These are phyloP conservation scores for Phocides pigmalion DNA, from an alignment of 1,140 invertebrate species.

Conservation along the genomic window DNA sequence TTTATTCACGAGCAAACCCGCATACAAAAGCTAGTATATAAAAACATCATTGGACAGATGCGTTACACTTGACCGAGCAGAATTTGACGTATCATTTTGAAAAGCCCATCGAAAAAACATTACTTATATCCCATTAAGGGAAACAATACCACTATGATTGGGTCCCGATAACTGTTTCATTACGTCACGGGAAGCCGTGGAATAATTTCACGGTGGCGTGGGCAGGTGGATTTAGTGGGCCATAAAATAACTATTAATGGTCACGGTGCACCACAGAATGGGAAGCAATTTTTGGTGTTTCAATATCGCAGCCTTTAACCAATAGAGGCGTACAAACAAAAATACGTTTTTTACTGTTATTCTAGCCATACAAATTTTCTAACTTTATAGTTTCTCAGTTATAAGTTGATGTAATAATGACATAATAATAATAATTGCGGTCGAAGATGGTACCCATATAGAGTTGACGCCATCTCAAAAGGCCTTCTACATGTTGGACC, in stretches of 20 bases:
- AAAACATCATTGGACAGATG: background rate
- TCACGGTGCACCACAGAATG: background rate
- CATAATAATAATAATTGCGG: no score
- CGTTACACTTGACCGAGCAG: background rate
- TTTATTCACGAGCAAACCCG: no score
- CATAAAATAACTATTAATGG: conserved; percentile 24
- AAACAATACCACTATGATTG: conserved; percentile 21
- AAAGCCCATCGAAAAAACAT: background rate
- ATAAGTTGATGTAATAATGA: no score
- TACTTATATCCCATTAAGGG: conserved; percentile 13
- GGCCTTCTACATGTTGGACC: no score
- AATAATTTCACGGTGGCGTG: conserved; percentile 26
- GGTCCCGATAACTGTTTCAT: conserved; percentile 13
- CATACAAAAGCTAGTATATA: no score
- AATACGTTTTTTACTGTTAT: no score
- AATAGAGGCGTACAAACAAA: no score
- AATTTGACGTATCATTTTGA: background rate
- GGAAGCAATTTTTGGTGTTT: background rate
- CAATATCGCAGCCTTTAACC: background rate
- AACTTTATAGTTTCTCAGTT: no score
- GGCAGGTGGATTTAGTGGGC: conserved; percentile 19
- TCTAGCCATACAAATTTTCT: no score
- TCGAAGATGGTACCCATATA: no score
- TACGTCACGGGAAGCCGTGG: background rate
- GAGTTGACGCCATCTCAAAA: no score